phyloP scores from a whole-genome alignment of 2,797 vertebrate genomes.

The Scolopax rusticola region DNA sequence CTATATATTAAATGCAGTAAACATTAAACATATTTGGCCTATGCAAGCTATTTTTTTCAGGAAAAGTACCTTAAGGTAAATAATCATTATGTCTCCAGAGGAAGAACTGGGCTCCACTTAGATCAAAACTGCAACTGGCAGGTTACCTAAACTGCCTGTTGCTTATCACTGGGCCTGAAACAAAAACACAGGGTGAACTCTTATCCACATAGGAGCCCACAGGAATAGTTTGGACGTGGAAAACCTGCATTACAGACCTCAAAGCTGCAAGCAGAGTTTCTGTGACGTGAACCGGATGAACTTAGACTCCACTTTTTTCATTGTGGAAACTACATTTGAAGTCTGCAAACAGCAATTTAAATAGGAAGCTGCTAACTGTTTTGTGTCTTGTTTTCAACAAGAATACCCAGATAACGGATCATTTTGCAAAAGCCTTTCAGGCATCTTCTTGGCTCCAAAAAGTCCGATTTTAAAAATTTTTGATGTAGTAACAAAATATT shows the following conservation, averaged over 20 bases:
- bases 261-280: neutral
- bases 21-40: neutral
- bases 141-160: neutral
- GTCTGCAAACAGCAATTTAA: neutral
- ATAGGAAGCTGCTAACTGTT: neutral
- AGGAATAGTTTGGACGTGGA: neutral
- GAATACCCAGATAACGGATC: neutral
- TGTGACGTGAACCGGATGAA: neutral
- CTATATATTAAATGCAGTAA: neutral
- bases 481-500: neutral
- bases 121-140: neutral
- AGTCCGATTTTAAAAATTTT: neutral
- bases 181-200: slow-evolving; percentile 14
- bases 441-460: neutral
- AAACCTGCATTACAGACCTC: neutral
- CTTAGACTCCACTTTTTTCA: neutral
- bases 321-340: neutral
- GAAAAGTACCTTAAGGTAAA: neutral
- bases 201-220: neutral
- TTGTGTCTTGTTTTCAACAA: neutral
- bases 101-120: neutral
- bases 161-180: neutral
- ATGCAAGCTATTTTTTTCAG: neutral
- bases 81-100: neutral
- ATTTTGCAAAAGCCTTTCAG: neutral